Evolutionary conservation across 2,113 vertebrate genomes (phyloP).

Genomic region (Lasiurus cinereus): DNA sequence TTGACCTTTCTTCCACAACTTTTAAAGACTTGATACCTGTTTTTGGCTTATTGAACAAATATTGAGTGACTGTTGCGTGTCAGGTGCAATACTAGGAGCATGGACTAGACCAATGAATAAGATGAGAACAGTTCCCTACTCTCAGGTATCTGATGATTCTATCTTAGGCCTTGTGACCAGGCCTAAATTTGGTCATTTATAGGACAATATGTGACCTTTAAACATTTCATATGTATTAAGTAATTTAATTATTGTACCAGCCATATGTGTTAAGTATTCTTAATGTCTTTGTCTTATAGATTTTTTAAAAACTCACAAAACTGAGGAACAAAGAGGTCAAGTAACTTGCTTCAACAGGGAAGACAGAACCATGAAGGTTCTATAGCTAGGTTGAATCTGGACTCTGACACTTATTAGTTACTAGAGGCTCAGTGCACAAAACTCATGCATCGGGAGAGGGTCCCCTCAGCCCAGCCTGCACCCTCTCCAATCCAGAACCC

Average conservation of each 20-base stretch:
- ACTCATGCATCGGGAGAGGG: too few species aligned
- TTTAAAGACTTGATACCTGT: not conserved
- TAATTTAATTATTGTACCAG: not conserved
- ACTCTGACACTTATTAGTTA: not conserved
- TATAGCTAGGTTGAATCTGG: not conserved
- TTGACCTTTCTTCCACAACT: not conserved
- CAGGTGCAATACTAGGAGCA: not conserved
- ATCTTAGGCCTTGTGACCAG: not conserved
- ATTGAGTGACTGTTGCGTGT: not conserved
- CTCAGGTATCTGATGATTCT: not conserved
- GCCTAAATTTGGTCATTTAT: not conserved
- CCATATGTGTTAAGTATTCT: not conserved
- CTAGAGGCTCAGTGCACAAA: too few species aligned
- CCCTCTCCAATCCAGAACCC: too few species aligned
- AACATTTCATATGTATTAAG: not conserved
- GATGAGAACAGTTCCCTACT: not conserved
- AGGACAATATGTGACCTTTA: not conserved
- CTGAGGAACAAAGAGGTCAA: not conserved
- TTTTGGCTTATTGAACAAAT: not conserved
- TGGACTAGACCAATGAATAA: not conserved
- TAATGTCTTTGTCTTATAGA: not conserved
- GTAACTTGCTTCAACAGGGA: conserved; percentile 13
- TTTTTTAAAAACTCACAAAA: not conserved
- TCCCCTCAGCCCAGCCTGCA: too few species aligned
- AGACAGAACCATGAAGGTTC: too few species aligned